Conservation (phyloP, 2,113 vertebrate genomes). For the Oreochromis spilurus region DNA sequence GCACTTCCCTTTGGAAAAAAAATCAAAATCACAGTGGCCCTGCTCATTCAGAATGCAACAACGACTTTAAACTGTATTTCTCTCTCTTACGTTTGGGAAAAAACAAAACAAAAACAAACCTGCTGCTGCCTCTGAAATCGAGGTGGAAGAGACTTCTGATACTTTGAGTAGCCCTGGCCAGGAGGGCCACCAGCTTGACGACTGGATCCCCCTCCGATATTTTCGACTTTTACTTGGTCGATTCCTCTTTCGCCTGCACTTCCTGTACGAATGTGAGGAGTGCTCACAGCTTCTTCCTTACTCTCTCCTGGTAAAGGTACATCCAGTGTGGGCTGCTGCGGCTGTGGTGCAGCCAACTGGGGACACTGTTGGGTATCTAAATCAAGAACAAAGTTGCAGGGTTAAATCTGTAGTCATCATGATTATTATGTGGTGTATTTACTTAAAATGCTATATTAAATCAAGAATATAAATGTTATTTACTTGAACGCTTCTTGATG, state of each 20-base stretch:
- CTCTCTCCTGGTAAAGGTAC: constrained; percentile 67
- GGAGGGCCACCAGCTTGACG: constrained; percentile 65
- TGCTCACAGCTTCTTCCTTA: constrained; percentile 69
- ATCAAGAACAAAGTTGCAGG: not conserved
- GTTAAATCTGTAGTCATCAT: not conserved
- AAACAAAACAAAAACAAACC: constrained; percentile 53
- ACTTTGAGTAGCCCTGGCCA: constrained; percentile 84
- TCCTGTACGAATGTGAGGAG: constrained; percentile 51
- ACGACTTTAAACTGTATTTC: not conserved
- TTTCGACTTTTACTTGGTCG: constrained; percentile 74
- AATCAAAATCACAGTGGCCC: not conserved
- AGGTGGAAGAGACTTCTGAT: constrained; percentile 89
- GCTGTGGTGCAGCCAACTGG: constrained; percentile 62
- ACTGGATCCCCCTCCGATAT: constrained; percentile 51
- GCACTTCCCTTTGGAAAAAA: not conserved
- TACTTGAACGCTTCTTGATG: not conserved
- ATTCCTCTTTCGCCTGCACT: constrained; percentile 57
- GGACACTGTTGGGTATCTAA: constrained; percentile 71
- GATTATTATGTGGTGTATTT: not conserved
- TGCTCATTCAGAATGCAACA: not conserved
- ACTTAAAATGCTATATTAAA: not conserved
- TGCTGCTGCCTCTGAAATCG: constrained; percentile 93
- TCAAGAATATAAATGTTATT: not conserved
- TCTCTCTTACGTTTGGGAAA: not conserved
- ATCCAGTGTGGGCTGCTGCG: constrained; percentile 56